phyloP scores from a whole-genome alignment of 2,113 vertebrate species.

The Blennius ocellaris region DNA sequence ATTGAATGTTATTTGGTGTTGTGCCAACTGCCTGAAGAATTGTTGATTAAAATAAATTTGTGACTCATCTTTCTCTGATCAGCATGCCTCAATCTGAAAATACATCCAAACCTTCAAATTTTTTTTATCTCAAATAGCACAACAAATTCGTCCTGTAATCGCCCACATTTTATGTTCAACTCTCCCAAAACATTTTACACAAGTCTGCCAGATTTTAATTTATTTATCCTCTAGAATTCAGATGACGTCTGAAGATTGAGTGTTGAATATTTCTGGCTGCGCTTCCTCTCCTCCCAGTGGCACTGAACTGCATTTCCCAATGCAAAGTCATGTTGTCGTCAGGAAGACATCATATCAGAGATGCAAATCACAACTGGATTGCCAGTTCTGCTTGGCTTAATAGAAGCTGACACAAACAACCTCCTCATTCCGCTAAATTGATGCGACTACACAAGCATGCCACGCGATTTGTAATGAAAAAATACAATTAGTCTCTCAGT shows the following conservation, averaged over 20 bases:
- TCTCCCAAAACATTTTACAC: constrained; percentile 32
- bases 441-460: constrained; percentile 27
- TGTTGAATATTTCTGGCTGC: constrained; percentile 1
- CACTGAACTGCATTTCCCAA: constrained; percentile 17
- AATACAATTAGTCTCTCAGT: constrained; percentile 63
- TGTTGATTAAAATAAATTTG: background rate
- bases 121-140: background rate
- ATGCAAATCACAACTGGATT: constrained; percentile 45
- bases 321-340: constrained; percentile 19
- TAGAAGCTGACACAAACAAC: constrained; percentile 48
- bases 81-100: constrained; percentile 3
- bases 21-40: background rate
- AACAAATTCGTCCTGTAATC: constrained; percentile 13
- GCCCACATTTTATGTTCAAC: constrained; percentile 29
- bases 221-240: constrained; percentile 42
- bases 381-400: constrained; percentile 33
- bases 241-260: constrained; percentile 15
- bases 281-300: constrained; percentile 9
- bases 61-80: background rate
- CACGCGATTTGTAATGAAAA: constrained; percentile 52
- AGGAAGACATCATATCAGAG: constrained; percentile 22
- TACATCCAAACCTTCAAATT: constrained; percentile 1
- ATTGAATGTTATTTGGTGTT: background rate
- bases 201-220: constrained; percentile 34
- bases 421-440: constrained; percentile 40